Evolutionary conservation across 2,797 vertebrate species (phyloP).

Genomic region (Tenualosa ilisha): DNA sequence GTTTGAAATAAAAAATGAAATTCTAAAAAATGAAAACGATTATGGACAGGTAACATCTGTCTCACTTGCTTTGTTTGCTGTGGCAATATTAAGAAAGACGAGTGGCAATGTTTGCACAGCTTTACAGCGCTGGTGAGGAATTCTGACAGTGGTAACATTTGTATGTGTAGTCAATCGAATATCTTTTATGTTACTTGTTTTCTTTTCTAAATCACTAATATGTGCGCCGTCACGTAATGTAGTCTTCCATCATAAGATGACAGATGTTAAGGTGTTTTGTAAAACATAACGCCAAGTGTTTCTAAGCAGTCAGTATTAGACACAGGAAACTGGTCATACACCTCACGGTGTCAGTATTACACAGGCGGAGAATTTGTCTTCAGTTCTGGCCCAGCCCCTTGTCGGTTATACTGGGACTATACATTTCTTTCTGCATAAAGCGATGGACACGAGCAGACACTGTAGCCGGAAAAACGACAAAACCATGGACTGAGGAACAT

Average conservation of each 20-base stretch:
- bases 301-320: background rate
- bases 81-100: too few species aligned
- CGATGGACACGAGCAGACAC: background rate
- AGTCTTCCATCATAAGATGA: too few species aligned
- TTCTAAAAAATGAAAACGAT: too few species aligned
- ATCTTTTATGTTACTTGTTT: too few species aligned
- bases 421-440: background rate
- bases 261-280: background rate
- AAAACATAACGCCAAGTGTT: background rate
- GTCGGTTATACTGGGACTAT: background rate
- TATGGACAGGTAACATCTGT: too few species aligned
- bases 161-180: too few species aligned
- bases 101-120: too few species aligned
- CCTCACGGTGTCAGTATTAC: conserved; percentile 18
- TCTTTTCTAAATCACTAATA: too few species aligned
- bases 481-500: background rate
- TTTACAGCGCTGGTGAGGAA: too few species aligned
- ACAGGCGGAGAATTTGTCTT: background rate
- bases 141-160: background rate
- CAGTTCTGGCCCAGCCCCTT: background rate
- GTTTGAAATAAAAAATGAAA: too few species aligned
- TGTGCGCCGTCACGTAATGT: too few species aligned
- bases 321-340: background rate
- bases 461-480: background rate
- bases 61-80: too few species aligned